Conservation (phyloP, 2,888 invertebrate species). For the Thumatha senex region DNA sequence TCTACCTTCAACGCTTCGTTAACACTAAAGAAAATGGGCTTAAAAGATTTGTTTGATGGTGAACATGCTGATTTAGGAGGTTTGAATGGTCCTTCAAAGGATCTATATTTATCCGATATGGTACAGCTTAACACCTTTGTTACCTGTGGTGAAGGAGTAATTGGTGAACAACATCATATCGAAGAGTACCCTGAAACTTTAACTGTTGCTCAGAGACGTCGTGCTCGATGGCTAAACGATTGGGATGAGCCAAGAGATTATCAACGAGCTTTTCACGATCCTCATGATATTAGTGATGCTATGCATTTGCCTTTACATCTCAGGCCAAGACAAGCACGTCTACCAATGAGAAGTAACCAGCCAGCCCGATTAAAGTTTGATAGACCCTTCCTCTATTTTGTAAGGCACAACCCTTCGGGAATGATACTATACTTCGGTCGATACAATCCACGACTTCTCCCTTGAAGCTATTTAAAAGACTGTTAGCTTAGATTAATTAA, state of each 20-base stretch:
- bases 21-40: slow-evolving; percentile 90
- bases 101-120: slow-evolving; percentile 92
- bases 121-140: slow-evolving; percentile 92
- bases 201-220: slow-evolving; percentile 56
- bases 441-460: slow-evolving; percentile 92
- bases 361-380: slow-evolving; percentile 91
- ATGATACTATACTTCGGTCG: slow-evolving; percentile 94
- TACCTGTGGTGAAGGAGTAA: slow-evolving; percentile 89
- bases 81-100: slow-evolving; percentile 90
- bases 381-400: slow-evolving; percentile 94
- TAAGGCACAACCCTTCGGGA: slow-evolving; percentile 95
- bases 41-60: slow-evolving; percentile 90
- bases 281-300: slow-evolving; percentile 78
- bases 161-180: slow-evolving; percentile 89
- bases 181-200: slow-evolving; percentile 91
- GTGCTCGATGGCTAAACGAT: slow-evolving; percentile 73
- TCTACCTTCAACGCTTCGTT: slow-evolving; percentile 92
- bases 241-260: slow-evolving; percentile 85
- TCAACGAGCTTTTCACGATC: slow-evolving; percentile 87
- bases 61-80: slow-evolving; percentile 92
- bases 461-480: slow-evolving; percentile 81
- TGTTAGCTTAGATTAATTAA: slow-evolving; percentile 75
- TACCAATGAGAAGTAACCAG: slow-evolving; percentile 86
- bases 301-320: slow-evolving; percentile 86
- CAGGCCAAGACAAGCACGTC: slow-evolving; percentile 87